Evolutionary conservation across 2,888 invertebrate genomes (phyloP).

Genomic region (Drosophila barbarae): DNA sequence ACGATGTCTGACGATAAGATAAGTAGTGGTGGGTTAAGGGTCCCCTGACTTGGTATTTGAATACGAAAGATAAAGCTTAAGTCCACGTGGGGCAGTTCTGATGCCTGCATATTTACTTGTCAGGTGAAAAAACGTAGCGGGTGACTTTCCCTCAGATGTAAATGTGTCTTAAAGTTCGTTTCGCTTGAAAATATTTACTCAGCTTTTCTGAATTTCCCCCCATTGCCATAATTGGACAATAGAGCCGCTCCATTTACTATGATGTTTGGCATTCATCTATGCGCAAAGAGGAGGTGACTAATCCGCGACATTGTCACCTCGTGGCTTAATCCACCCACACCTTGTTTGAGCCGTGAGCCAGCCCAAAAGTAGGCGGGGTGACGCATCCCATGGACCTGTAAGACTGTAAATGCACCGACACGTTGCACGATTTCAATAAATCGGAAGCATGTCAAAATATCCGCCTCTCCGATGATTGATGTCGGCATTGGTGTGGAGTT

Average conservation of each 20-base stretch:
- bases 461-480: constrained; percentile 42
- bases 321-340: constrained; percentile 1
- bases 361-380: not conserved
- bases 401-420: constrained; percentile 43
- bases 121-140: not conserved
- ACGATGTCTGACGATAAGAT: not conserved
- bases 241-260: constrained; percentile 20
- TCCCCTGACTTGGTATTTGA: not conserved
- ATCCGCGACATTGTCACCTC: constrained; percentile 19
- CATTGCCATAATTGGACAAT: not conserved
- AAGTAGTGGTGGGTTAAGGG: constrained; percentile 9
- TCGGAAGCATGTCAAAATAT: constrained; percentile 48
- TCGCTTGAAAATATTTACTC: constrained; percentile 23
- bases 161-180: not conserved
- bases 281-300: constrained; percentile 35
- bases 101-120: not conserved
- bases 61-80: not conserved
- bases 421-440: constrained; percentile 56
- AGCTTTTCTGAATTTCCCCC: constrained; percentile 12
- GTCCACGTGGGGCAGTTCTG: not conserved
- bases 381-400: constrained; percentile 8
- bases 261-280: constrained; percentile 11
- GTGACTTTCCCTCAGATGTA: not conserved
- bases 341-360: constrained; percentile 10
- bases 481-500: constrained; percentile 9